A percentile compares a stretch with the other conserved stretches of the same genome.
Conservation (phyloP, 2,797 vertebrate genomes). For the Phalloptychus januarius region DNA sequence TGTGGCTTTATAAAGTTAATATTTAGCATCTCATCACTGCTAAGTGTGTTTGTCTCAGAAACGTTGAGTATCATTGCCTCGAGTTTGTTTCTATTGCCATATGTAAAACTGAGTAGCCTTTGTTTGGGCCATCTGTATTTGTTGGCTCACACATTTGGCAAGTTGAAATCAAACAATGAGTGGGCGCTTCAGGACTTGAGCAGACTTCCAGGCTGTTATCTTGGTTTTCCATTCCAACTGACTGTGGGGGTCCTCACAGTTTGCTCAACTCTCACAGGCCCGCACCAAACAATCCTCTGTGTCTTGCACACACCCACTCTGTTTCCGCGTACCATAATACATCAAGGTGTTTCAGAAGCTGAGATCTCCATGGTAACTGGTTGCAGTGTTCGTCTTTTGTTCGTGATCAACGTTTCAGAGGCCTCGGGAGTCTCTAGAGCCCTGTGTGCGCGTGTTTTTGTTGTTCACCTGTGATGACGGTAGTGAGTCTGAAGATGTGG, state of each 20-base stretch:
- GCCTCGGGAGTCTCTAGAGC: conserved; percentile 18
- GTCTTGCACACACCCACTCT: conserved; percentile 28
- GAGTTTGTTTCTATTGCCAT: conserved; percentile 25
- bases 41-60: background rate
- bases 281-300: conserved; percentile 25
- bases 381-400: conserved; percentile 25
- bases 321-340: conserved; percentile 40
- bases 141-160: background rate
- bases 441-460: conserved; percentile 27
- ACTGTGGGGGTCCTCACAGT: conserved; percentile 23
- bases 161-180: conserved; percentile 30
- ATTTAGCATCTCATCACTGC: background rate
- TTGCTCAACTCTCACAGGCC: conserved; percentile 17
- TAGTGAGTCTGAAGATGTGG: conserved; percentile 45
- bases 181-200: conserved; percentile 4
- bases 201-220: conserved; percentile 24
- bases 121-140: conserved; percentile 6
- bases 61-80: background rate
- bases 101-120: conserved; percentile 28
- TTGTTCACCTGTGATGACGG: conserved; percentile 38
- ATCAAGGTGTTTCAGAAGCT: conserved; percentile 45
- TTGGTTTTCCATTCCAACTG: conserved; percentile 18
- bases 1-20: background rate
- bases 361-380: conserved; percentile 64
- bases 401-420: conserved; percentile 46